A percentile compares a stretch with the other conserved stretches of the same genome.
These are phyloP conservation scores for Cromileptes altivelis DNA, from an alignment of 2,113 vertebrate species.

Conservation along the genomic window DNA sequence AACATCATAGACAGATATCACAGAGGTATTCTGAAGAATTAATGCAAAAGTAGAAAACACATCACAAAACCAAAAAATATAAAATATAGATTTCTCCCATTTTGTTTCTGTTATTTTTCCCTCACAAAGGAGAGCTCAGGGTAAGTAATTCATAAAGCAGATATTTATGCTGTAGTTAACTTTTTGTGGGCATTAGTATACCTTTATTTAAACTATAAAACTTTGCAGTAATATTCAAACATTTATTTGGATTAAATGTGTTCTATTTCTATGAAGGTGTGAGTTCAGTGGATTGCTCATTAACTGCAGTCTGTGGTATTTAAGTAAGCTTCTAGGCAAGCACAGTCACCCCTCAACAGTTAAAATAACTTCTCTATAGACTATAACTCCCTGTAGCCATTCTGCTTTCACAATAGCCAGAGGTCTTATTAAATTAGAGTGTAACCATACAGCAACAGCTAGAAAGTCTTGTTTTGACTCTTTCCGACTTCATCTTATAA, in stretches of 20 bases:
- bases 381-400: slow-evolving; percentile 20
- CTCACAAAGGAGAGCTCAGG: background rate
- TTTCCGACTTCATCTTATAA: slow-evolving; percentile 4
- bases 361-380: slow-evolving; percentile 15
- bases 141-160: background rate
- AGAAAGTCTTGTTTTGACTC: slow-evolving; percentile 40
- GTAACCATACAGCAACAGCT: slow-evolving; percentile 10
- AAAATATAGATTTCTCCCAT: background rate
- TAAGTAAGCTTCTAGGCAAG: slow-evolving; percentile 7
- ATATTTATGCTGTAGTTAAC: background rate
- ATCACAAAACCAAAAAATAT: background rate
- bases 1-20: background rate
- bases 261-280: background rate
- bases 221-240: background rate
- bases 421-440: slow-evolving; percentile 46
- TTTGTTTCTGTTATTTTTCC: background rate
- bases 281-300: background rate
- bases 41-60: background rate
- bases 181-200: background rate
- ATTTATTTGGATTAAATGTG: background rate
- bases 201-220: background rate
- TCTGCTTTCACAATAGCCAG: slow-evolving; percentile 34
- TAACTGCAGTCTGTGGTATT: slow-evolving; percentile 1
- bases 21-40: background rate
- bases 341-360: slow-evolving; percentile 21